These are phyloP conservation scores for Mellilla xanthometata DNA, from an alignment of 2,888 invertebrate genomes.

Conservation along the genomic window DNA sequence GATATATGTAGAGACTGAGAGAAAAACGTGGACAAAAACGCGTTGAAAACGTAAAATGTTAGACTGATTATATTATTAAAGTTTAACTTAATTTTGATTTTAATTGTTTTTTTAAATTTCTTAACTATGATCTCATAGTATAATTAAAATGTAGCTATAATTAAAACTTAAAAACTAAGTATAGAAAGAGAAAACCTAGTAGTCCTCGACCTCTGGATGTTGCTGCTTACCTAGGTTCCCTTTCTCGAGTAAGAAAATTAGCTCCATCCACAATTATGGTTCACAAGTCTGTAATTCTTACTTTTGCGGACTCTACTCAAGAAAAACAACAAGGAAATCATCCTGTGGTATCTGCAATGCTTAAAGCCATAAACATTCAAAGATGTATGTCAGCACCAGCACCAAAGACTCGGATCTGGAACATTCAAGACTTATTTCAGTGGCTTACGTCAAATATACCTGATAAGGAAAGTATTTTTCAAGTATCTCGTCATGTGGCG, in stretches of 20 bases:
- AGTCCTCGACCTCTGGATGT: conserved; percentile 24
- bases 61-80: too few species aligned
- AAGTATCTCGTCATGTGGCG: conserved; percentile 1
- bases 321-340: neutral
- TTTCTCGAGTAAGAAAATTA: conserved; percentile 10
- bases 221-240: conserved; percentile 12
- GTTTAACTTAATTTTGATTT: too few species aligned
- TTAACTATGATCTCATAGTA: too few species aligned
- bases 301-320: conserved; percentile 14
- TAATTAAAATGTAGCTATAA: too few species aligned
- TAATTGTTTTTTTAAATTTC: too few species aligned
- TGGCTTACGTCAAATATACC: neutral
- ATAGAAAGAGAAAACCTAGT: conserved; percentile 6
- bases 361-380: neutral
- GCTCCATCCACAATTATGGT: conserved; percentile 24
- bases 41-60: too few species aligned
- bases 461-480: neutral
- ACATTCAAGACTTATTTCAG: neutral
- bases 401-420: neutral
- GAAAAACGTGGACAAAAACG: too few species aligned
- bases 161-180: too few species aligned
- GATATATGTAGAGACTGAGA: too few species aligned
- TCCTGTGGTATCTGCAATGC: neutral
- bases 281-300: conserved; percentile 23
- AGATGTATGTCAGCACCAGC: neutral